These are phyloP conservation scores for Clivina fossor DNA, from an alignment of 2,888 invertebrate species.

Conservation along the genomic window DNA sequence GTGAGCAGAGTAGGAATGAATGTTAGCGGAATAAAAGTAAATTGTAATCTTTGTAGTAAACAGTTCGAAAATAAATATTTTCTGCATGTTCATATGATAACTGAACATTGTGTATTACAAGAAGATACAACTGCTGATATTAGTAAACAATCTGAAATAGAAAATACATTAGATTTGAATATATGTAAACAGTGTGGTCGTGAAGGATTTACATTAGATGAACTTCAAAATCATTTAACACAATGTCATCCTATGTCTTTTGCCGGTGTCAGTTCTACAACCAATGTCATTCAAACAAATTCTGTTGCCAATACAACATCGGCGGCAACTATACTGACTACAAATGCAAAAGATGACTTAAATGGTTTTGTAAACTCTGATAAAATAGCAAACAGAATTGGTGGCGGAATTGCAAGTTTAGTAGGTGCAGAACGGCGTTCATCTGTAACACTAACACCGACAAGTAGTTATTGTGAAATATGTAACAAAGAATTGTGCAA, in stretches of 20 bases:
- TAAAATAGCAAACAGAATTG: slow-evolving; percentile 47
- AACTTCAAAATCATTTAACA: slow-evolving; percentile 68
- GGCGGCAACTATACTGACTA: slow-evolving; percentile 39
- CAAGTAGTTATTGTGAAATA: slow-evolving; percentile 93
- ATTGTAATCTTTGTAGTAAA: slow-evolving; percentile 70
- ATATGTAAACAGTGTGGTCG: slow-evolving; percentile 53
- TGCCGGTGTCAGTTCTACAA: neutral
- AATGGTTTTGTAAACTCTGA: slow-evolving; percentile 56
- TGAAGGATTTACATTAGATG: slow-evolving; percentile 60
- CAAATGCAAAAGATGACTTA: slow-evolving; percentile 46
- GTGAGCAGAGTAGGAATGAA: slow-evolving; percentile 56
- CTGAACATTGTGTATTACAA: slow-evolving; percentile 63
- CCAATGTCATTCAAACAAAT: too few species aligned
- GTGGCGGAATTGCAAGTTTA: slow-evolving; percentile 20
- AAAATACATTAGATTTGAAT: slow-evolving; percentile 48
- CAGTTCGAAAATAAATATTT: slow-evolving; percentile 73
- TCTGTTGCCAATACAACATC: too few species aligned
- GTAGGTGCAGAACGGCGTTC: slow-evolving; percentile 57
- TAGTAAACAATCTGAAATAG: slow-evolving; percentile 48
- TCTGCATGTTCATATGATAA: slow-evolving; percentile 68
- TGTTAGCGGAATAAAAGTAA: slow-evolving; percentile 33
- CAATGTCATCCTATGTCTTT: slow-evolving; percentile 58
- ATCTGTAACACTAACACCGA: slow-evolving; percentile 65
- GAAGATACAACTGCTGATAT: slow-evolving; percentile 51
- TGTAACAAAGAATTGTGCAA: slow-evolving; percentile 99